These are phyloP conservation scores for Zhengitettix transpicula DNA, from an alignment of 2,888 invertebrate species.

Conservation along the genomic window DNA sequence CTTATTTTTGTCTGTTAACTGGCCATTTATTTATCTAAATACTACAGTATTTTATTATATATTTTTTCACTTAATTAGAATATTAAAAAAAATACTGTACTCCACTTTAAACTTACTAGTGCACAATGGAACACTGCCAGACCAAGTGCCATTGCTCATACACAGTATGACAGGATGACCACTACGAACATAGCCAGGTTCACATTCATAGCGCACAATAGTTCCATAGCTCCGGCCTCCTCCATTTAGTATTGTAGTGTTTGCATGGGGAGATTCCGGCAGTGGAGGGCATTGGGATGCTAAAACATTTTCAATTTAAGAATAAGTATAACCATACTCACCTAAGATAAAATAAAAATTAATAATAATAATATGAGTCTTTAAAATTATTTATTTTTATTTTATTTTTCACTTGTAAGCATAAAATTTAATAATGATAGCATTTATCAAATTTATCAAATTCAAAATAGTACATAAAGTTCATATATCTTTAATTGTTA, in stretches of 20 bases:
- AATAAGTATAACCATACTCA: no score
- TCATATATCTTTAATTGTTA: no score
- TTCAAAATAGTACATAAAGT: no score
- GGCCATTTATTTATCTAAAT: no score
- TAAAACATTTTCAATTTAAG: conserved; percentile 19
- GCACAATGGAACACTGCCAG: conserved; percentile 76
- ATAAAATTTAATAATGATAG: not conserved
- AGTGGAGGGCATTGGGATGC: conserved; percentile 83
- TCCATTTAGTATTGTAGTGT: conserved; percentile 72
- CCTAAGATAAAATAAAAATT: no score
- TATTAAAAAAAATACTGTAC: no score
- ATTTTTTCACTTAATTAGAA: no score
- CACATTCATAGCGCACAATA: conserved; percentile 81
- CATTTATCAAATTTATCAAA: not conserved
- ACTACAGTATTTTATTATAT: no score
- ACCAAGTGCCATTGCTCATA: conserved; percentile 94
- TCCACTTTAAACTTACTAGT: conserved; percentile 36
- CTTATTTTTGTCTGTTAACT: no score
- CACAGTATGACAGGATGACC: conserved; percentile 83
- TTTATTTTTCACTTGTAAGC: not conserved
- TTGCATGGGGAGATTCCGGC: conserved; percentile 73
- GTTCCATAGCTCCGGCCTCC: conserved; percentile 87
- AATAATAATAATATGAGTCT: no score
- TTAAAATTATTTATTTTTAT: no score
- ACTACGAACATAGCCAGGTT: conserved; percentile 72